Evolutionary conservation across 2,113 vertebrate genomes (phyloP).

Genomic region (Eptatretus burgeri): DNA sequence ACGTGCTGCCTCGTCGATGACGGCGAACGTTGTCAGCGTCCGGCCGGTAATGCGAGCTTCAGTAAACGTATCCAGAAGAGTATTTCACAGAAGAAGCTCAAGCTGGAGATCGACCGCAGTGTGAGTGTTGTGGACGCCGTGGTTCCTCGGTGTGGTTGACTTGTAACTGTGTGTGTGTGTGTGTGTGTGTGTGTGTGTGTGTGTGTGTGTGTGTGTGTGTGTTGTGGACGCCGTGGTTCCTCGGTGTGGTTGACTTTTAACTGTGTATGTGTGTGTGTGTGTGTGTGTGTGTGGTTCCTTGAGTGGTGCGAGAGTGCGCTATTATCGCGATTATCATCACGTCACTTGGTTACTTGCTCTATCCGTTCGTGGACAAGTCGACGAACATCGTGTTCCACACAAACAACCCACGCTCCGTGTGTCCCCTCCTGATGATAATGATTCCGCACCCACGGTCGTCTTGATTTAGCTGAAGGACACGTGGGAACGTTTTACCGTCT

Average conservation of each 20-base stretch:
- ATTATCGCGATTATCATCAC: too few species aligned
- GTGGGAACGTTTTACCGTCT: too few species aligned
- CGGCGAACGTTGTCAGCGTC: constrained; percentile 61
- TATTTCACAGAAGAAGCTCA: constrained; percentile 64
- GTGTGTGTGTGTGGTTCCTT: neutral
- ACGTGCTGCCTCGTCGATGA: constrained; percentile 88
- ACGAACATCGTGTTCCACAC: too few species aligned
- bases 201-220: constrained; percentile 24
- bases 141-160: neutral
- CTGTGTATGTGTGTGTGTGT: neutral
- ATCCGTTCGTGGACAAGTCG: too few species aligned
- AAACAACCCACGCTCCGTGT: too few species aligned
- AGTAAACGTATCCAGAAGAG: constrained; percentile 78
- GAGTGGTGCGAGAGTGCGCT: neutral
- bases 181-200: neutral
- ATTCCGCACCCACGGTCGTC: too few species aligned
- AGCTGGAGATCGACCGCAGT: constrained; percentile 81
- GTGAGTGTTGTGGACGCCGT: constrained; percentile 22
- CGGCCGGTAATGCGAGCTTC: constrained; percentile 85
- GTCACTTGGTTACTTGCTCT: too few species aligned
- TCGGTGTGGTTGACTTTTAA: neutral
- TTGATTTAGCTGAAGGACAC: too few species aligned
- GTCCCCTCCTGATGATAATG: too few species aligned
- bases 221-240: neutral
- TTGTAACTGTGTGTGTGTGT: neutral